Percentiles rank a stretch among this genome's conserved stretches.
These are phyloP conservation scores for Limanda limanda DNA, from an alignment of 2,113 vertebrate species.

Conservation along the genomic window DNA sequence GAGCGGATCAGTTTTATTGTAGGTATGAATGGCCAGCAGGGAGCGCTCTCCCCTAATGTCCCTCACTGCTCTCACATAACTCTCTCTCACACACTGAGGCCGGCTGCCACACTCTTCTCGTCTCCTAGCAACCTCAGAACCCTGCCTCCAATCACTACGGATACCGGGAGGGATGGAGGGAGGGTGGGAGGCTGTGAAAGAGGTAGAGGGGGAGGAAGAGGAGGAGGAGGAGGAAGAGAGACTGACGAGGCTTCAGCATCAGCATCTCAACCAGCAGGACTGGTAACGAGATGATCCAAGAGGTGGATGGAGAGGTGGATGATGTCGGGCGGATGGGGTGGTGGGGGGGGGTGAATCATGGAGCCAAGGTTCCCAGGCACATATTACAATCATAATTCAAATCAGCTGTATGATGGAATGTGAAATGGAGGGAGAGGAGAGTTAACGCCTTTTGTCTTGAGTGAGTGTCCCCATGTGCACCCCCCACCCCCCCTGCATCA, in stretches of 20 bases:
- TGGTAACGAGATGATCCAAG: constrained; percentile 37
- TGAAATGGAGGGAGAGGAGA: constrained; percentile 45
- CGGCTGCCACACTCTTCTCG: constrained; percentile 70
- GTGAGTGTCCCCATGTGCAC: constrained; percentile 35
- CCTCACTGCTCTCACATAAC: constrained; percentile 11
- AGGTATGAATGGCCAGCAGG: constrained; percentile 46
- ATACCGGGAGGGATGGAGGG: constrained; percentile 72
- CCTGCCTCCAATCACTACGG: constrained; percentile 81
- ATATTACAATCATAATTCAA: constrained; percentile 62
- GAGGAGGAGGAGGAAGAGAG: constrained; percentile 6
- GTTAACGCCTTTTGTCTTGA: constrained; percentile 39
- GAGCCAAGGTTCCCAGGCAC: constrained; percentile 44
- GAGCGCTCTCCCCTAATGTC: constrained; percentile 55
- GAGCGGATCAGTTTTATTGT: neutral
- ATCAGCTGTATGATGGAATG: constrained; percentile 48
- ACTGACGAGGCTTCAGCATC: constrained; percentile 24
- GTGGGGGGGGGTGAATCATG: constrained; percentile 16
- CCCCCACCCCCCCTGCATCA: neutral
- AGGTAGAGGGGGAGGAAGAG: constrained; percentile 19
- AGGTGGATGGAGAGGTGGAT: neutral
- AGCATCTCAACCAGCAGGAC: constrained; percentile 43
- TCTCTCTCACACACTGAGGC: constrained; percentile 44
- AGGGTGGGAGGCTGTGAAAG: constrained; percentile 47
- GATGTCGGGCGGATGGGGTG: too few relatives aligned
- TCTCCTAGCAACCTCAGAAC: constrained; percentile 79